These are phyloP conservation scores for Ursus arctos DNA, from an alignment of 2,113 vertebrate genomes.

Conservation along the genomic window DNA sequence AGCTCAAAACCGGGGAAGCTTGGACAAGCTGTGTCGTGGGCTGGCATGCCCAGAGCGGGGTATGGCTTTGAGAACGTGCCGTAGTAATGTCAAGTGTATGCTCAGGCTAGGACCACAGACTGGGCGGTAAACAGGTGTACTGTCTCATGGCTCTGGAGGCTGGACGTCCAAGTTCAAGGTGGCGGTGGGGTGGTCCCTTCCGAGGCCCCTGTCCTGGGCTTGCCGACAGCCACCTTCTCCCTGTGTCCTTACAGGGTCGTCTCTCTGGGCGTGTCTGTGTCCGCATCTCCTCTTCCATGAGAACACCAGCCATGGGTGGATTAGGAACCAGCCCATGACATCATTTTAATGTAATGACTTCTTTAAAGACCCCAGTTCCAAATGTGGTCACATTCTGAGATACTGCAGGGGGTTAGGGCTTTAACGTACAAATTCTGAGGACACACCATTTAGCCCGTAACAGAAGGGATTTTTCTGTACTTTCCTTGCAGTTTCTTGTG, in stretches of 20 bases:
- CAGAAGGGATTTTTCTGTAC: background rate
- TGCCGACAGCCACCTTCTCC: background rate
- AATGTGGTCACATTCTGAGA: background rate
- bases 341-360: background rate
- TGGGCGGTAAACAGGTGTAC: fast-evolving
- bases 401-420: background rate
- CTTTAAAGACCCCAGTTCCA: background rate
- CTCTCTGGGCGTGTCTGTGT: background rate
- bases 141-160: background rate
- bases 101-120: background rate
- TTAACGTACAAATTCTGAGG: no score
- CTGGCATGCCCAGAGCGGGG: fast-evolving
- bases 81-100: fast-evolving
- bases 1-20: fast-evolving
- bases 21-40: fast-evolving
- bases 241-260: fast-evolving
- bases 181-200: background rate
- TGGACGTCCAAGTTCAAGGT: no score
- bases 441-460: background rate
- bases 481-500: background rate
- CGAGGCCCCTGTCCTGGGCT: background rate
- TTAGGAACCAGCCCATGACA: background rate
- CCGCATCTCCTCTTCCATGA: background rate
- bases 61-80: fast-evolving
- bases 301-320: background rate